Evolutionary conservation across 2,888 invertebrate species (phyloP), one percentile per base, ranked within the genome.

Genomic region (Xylocampa areola): DNA sequence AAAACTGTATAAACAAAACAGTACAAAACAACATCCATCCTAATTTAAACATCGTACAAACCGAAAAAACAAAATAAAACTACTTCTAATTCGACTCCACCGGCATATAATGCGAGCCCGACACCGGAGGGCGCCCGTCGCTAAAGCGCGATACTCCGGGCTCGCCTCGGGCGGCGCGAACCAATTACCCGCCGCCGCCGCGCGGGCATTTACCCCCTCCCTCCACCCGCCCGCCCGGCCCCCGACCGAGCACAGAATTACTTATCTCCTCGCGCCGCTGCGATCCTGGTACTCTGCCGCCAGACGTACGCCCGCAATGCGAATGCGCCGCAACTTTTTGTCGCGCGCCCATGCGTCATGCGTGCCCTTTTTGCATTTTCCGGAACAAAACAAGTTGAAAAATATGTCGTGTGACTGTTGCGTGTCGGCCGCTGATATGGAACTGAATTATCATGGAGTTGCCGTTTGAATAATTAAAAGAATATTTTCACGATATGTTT

Each of bases 131-230:
- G 92, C 92, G 92, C 67, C 92, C 92, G 92, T 92, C 92, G 91
- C 92, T 92, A 93, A 93, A 93, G 92, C 92, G 92, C 91, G 92
- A 92, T 92, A 92, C 92, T 92, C 90, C 91, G 91, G 91, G 92
- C 91, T 92, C 90, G 92, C 93, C 92, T 92, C 92, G 91, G 92
- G 92, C 92, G 92, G 92, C 92, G 92, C 91, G 92, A 92, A 94
- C 93, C 94, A 94, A 94, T 94, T 93, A 94, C 93, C 93, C 92
- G 90, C 89, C 88, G 85, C 88, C 84, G 86, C 88, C 89, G 84
- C 85, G 87, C 90, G 90, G 89, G 90, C 91, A 91, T 90, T 91
- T 90, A 91, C 91, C 86, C 88, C 88, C 86, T 76, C 73, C 81
- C 79, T 80, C 77, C 79, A 70, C 82, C 80, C 73, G 60, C 77